A percentile compares a stretch with the other conserved stretches of the same genome.
phyloP scores from a whole-genome alignment of 2,113 vertebrate genomes.

The Pyxicephalus adspersus region DNA sequence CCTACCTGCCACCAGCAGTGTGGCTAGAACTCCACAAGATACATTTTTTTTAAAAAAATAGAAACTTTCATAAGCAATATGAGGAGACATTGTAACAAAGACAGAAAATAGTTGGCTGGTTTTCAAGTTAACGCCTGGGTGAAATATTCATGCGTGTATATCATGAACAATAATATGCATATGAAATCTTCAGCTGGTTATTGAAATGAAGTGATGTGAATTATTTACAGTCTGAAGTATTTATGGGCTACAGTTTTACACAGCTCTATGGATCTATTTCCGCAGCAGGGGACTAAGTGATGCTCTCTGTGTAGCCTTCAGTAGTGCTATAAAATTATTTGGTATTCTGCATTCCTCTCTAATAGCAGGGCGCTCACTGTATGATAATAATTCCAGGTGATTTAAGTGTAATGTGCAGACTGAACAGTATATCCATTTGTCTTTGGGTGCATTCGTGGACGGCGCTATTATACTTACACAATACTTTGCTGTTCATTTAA shows the following conservation, averaged over 20 bases:
- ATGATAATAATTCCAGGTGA: constrained; percentile 54
- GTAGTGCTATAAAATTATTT: constrained; percentile 47
- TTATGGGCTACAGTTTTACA: constrained; percentile 45
- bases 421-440: constrained; percentile 36
- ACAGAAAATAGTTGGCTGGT: constrained; percentile 31
- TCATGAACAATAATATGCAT: constrained; percentile 48
- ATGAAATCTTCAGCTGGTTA: constrained; percentile 49
- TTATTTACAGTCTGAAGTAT: constrained; percentile 50
- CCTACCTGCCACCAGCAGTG: neutral
- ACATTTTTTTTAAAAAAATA: neutral
- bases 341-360: constrained; percentile 40
- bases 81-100: neutral
- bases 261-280: constrained; percentile 46
- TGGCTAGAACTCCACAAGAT: neutral
- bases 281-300: constrained; percentile 46
- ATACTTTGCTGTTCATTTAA: too few species aligned
- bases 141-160: constrained; percentile 39
- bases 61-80: constrained; percentile 12
- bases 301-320: constrained; percentile 40
- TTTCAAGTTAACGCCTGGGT: constrained; percentile 38
- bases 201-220: constrained; percentile 51
- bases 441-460: neutral
- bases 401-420: constrained; percentile 39
- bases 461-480: too few species aligned
- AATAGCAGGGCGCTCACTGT: constrained; percentile 21